phyloP scores from a whole-genome alignment of 2,888 invertebrate species.

The Lymantria dispar region DNA sequence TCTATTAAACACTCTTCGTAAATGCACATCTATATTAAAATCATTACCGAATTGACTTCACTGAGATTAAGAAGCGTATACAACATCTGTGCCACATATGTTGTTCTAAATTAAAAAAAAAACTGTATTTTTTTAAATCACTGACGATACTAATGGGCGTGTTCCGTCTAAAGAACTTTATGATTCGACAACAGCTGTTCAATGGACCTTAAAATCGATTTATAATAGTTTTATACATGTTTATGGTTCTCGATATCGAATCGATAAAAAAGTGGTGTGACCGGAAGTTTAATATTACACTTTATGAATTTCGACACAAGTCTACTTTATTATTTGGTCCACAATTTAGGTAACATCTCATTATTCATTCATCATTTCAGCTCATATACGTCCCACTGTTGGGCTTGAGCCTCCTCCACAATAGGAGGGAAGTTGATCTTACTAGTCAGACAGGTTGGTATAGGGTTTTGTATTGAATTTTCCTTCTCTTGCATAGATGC shows the following conservation, averaged over 20 bases:
- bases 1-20: not conserved
- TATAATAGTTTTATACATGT: constrained; percentile 34
- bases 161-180: constrained; percentile 46
- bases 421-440: too few relatives aligned
- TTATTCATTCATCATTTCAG: too few relatives aligned
- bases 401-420: too few relatives aligned
- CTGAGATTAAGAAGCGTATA: constrained; percentile 8
- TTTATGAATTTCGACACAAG: too few relatives aligned
- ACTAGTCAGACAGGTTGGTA: too few relatives aligned
- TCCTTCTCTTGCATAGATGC: too few relatives aligned
- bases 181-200: constrained; percentile 44
- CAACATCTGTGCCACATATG: constrained; percentile 30
- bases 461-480: too few relatives aligned
- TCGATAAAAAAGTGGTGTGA: constrained; percentile 15
- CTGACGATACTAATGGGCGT: constrained; percentile 40
- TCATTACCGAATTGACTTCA: not conserved
- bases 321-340: too few relatives aligned
- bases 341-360: too few relatives aligned
- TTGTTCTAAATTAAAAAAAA: constrained; percentile 24
- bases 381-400: too few relatives aligned
- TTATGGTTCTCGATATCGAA: constrained; percentile 27
- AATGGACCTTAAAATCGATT: constrained; percentile 41
- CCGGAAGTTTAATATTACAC: constrained; percentile 24
- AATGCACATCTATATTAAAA: not conserved
- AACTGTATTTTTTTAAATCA: constrained; percentile 34